Evolutionary conservation across 2,888 invertebrate species (phyloP).

Genomic region (Mylabris sibirica): DNA sequence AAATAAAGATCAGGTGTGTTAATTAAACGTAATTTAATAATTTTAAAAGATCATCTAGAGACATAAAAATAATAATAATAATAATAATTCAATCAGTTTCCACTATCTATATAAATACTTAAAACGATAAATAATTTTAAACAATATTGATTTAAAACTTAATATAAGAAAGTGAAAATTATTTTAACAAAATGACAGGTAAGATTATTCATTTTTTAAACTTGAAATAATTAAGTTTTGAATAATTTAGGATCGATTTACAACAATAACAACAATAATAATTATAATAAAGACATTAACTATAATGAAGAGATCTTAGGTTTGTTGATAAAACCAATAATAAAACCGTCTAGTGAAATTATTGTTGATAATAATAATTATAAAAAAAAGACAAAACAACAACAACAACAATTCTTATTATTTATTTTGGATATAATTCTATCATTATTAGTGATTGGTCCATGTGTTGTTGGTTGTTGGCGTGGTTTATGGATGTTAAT

Average conservation of each 20-base stretch:
- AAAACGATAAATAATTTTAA: background rate
- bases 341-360: background rate
- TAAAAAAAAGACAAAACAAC: slow-evolving; percentile 20
- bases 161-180: no score
- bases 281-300: background rate
- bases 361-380: background rate
- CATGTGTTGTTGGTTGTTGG: slow-evolving; percentile 66
- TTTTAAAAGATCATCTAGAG: background rate
- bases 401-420: slow-evolving; percentile 16
- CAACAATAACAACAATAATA: background rate
- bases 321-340: background rate
- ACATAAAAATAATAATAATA: background rate
- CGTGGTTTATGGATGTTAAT: slow-evolving; percentile 65
- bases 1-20: background rate
- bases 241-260: background rate
- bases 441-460: slow-evolving; percentile 61
- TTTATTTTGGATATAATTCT: slow-evolving; percentile 59
- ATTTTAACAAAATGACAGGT: background rate
- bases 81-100: background rate
- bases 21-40: background rate
- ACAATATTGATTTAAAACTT: background rate
- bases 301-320: background rate
- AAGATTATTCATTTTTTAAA: background rate
- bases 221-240: no score
- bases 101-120: background rate